Conservation (phyloP, 2,113 vertebrate genomes). For the Bagarius yarrelli region DNA sequence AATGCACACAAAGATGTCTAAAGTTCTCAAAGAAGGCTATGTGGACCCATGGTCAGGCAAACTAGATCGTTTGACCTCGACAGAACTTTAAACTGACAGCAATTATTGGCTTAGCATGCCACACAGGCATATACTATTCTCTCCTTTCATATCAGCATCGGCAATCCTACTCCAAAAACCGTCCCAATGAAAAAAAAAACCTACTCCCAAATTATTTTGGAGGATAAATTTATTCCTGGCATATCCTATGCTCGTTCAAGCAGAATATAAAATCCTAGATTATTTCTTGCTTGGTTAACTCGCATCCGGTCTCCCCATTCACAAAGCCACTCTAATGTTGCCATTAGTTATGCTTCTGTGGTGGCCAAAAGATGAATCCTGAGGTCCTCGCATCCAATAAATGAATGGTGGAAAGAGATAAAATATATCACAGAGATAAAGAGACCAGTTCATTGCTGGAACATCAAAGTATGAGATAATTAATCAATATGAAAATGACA, state of each 20-base stretch:
- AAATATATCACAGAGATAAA: slow-evolving; percentile 63
- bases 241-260: slow-evolving; percentile 77
- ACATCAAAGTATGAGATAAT: slow-evolving; percentile 62
- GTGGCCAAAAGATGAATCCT: slow-evolving; percentile 81
- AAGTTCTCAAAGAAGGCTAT: slow-evolving; percentile 60
- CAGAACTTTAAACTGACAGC: slow-evolving; percentile 66
- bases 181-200: slow-evolving; percentile 61
- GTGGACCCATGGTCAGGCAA: slow-evolving; percentile 65
- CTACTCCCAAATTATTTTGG: slow-evolving; percentile 64
- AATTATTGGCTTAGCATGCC: slow-evolving; percentile 71
- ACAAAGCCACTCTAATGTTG: slow-evolving; percentile 81
- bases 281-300: slow-evolving; percentile 82
- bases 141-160: slow-evolving; percentile 49
- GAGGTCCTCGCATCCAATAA: slow-evolving; percentile 72
- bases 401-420: slow-evolving; percentile 76
- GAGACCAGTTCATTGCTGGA: slow-evolving; percentile 62
- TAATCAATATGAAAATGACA: slow-evolving; percentile 61
- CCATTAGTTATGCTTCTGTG: slow-evolving; percentile 82
- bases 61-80: slow-evolving; percentile 69
- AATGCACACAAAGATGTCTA: slow-evolving; percentile 58
- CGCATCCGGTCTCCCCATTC: slow-evolving; percentile 73
- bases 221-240: slow-evolving; percentile 74
- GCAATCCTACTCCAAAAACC: slow-evolving; percentile 56
- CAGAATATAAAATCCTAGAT: slow-evolving; percentile 81
- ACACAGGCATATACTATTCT: slow-evolving; percentile 56